These are phyloP conservation scores for Athene noctua DNA, from an alignment of 2,113 vertebrate species.

Conservation along the genomic window DNA sequence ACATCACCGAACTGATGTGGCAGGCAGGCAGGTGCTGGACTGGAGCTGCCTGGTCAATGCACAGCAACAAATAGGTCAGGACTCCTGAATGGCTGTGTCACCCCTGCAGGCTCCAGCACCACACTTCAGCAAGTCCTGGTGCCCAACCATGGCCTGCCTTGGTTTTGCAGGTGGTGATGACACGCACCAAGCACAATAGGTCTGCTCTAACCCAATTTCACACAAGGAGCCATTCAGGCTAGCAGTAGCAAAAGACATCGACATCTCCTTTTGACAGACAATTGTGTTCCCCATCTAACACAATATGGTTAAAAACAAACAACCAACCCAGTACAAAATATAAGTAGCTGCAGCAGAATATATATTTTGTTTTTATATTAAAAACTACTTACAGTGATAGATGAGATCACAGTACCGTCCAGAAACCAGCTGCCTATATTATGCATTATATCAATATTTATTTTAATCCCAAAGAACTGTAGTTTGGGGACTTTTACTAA, in stretches of 20 bases:
- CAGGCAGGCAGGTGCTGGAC: background rate
- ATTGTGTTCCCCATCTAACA: background rate
- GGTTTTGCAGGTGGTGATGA: background rate
- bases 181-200: background rate
- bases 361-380: conserved; percentile 27
- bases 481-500: conserved; percentile 11
- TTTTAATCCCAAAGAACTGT: conserved; percentile 21
- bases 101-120: background rate
- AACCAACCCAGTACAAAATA: background rate
- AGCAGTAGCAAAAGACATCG: background rate
- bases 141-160: background rate
- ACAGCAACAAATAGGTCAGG: rapidly evolving
- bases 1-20: background rate
- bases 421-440: conserved; percentile 12
- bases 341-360: conserved; percentile 6
- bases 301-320: background rate
- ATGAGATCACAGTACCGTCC: background rate
- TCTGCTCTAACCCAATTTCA: background rate
- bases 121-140: background rate
- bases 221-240: background rate
- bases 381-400: conserved; percentile 40
- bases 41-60: background rate
- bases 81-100: rapidly evolving
- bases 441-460: conserved; percentile 43
- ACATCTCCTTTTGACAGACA: background rate